These are phyloP conservation scores for Pegoplata infirma DNA, from an alignment of 2,888 invertebrate genomes.

Conservation along the genomic window DNA sequence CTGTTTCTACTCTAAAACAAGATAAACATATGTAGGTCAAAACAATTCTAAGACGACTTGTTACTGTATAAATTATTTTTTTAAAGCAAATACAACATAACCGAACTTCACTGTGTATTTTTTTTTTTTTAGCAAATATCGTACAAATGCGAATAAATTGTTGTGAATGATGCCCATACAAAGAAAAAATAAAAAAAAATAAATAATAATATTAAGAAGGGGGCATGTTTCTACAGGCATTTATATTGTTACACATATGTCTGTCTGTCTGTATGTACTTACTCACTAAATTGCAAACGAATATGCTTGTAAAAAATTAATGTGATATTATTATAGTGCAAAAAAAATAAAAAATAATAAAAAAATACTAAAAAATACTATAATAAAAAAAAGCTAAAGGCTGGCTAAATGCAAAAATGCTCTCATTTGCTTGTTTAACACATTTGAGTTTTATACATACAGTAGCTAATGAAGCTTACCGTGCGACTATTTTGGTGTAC, in stretches of 20 bases:
- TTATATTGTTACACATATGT: neutral
- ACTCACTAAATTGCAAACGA: neutral
- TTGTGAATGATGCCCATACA: slow-evolving; percentile 20
- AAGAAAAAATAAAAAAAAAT: too few species aligned
- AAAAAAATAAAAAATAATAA: slow-evolving; percentile 17
- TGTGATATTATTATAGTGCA: slow-evolving; percentile 6
- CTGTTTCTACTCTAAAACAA: too few species aligned
- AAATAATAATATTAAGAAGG: slow-evolving; percentile 21
- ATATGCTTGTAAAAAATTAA: neutral
- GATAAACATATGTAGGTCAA: too few species aligned
- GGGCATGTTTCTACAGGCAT: slow-evolving; percentile 9
- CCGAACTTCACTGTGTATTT: too few species aligned
- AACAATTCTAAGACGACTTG: too few species aligned
- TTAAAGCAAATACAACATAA: too few species aligned
- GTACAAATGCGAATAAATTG: neutral
- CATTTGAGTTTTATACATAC: slow-evolving; percentile 26
- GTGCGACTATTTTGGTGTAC: slow-evolving; percentile 41
- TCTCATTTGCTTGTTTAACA: slow-evolving; percentile 45
- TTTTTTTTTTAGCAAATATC: too few species aligned
- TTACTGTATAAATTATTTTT: too few species aligned
- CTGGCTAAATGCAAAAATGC: slow-evolving; percentile 45
- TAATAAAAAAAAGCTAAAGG: too few species aligned
- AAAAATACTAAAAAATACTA: too few species aligned
- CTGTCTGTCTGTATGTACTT: neutral
- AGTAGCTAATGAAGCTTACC: slow-evolving; percentile 41